Base-by-base conservation (phyloP, 2,888 invertebrate species). In the Dexiosoma caninum region DNA sequence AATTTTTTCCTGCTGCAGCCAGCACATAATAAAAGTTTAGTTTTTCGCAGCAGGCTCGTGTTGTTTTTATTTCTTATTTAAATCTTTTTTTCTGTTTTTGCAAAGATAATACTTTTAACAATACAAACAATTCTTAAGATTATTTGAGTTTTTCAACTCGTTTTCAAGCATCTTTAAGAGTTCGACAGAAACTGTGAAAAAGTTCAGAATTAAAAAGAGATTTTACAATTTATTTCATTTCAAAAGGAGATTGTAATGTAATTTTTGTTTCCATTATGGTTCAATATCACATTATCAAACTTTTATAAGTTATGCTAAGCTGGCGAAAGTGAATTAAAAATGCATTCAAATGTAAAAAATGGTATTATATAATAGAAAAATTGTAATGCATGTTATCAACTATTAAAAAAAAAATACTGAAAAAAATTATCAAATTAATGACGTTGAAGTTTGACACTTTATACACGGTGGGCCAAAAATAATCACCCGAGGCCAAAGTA, bases 121-220 rank as follows among this genome's bases (percentile, higher is more conserved):
- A 42, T 32, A 40, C 66, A 59, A 66, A 66, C 59, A 75, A 42
- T 53, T 67, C 55, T 69, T 60, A 37, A 69, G 75, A 44, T 60
- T 76, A 23, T 53, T 62, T 44, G 19, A 44, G 51, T 72, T 64
- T 72, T 32, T 67, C 12, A 14, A 14, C 42, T 40, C 21, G 66
- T 75, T n/a, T 59, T 49, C 44, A 75, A 60, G 67, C 35, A 53
- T 35, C 46, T 76, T 67, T 53, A 76, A 69, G 59, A 40, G 60
- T 46, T 64, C 60, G 67, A 53, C 67, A 60, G 67, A 76, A 76
- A 51, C 69, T 60, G 59, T 53, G 59, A 67, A 75, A n/a, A 76
- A 76, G 59, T 74, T 57, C 16, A 14, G 30, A 30, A 10, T 42
- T 42, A 64, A 6, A 74, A 62, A 44, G 49, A 44, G 35, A 72